Evolutionary conservation across 2,797 vertebrate species (phyloP).

Genomic region (Tadarida brasiliensis): DNA sequence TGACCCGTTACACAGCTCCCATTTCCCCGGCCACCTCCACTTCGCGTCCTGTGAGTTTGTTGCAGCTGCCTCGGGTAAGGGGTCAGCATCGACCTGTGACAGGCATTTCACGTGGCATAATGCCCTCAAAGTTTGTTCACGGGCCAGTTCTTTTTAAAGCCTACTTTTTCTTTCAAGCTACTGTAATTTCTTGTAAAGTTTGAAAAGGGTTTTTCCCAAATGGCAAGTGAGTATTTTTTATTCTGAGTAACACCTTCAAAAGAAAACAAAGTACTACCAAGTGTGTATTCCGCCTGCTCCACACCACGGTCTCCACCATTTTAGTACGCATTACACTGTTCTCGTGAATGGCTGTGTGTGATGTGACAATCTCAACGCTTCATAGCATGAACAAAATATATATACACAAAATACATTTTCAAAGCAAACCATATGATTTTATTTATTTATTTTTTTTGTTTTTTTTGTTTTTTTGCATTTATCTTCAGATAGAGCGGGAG

Average conservation of each 20-base stretch:
- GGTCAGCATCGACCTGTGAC: not conserved
- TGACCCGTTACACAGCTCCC: not conserved
- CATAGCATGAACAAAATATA: not conserved
- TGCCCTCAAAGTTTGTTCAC: not conserved
- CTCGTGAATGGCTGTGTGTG: constrained; percentile 13
- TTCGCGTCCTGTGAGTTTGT: not conserved
- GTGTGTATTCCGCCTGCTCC: not conserved
- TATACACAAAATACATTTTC: not conserved
- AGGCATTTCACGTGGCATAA: not conserved
- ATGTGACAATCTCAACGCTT: not conserved
- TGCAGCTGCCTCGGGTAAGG: not conserved
- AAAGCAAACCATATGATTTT: not conserved
- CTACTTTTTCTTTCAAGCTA: constrained; percentile 46
- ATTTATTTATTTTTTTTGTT: too few species aligned
- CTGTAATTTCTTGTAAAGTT: not conserved
- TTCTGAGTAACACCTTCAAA: constrained; percentile 54
- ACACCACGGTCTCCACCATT: constrained; percentile 9
- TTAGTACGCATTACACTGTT: constrained; percentile 10
- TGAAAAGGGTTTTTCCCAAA: constrained; percentile 34
- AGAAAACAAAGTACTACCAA: constrained; percentile 32
- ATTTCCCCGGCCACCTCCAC: not conserved
- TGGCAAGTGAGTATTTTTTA: constrained; percentile 38
- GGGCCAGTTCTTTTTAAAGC: not conserved
- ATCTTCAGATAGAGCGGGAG: too few species aligned
- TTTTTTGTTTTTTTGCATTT: too few species aligned